These are phyloP conservation scores for Mugil cephalus DNA, from an alignment of 2,113 vertebrate species.

Conservation along the genomic window DNA sequence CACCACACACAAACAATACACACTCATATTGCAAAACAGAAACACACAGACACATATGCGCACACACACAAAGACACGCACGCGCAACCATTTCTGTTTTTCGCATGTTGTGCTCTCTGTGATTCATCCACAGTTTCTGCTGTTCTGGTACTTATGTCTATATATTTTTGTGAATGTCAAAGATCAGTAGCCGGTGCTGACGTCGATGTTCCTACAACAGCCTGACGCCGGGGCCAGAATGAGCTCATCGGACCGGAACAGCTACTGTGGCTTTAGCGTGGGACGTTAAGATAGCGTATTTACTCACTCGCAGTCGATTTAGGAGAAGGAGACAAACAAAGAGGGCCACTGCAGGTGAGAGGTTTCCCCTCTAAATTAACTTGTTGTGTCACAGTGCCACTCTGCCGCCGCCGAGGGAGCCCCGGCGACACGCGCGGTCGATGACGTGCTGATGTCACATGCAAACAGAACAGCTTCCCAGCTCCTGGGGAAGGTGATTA, in stretches of 20 bases:
- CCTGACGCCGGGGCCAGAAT: neutral
- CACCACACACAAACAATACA: neutral
- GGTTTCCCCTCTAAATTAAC: slow-evolving; percentile 26
- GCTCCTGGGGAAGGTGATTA: slow-evolving; percentile 57
- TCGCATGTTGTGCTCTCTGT: slow-evolving; percentile 41
- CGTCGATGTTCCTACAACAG: slow-evolving; percentile 15
- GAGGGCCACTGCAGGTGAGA: slow-evolving; percentile 7
- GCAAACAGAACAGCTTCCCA: slow-evolving; percentile 59
- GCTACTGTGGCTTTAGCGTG: neutral
- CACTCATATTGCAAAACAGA: slow-evolving; percentile 7
- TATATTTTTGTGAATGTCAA: slow-evolving; percentile 63
- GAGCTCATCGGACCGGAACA: neutral
- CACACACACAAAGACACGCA: slow-evolving; percentile 15
- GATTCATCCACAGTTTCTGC: slow-evolving; percentile 42
- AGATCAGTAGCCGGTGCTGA: slow-evolving; percentile 41
- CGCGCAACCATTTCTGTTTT: slow-evolving; percentile 34
- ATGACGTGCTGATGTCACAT: slow-evolving; percentile 52
- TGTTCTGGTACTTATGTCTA: slow-evolving; percentile 31
- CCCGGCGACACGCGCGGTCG: slow-evolving; percentile 13
- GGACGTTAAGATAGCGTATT: neutral
- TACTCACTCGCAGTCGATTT: neutral
- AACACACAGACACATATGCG: neutral
- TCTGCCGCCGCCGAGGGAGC: neutral
- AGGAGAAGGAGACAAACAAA: neutral
- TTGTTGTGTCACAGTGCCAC: slow-evolving; percentile 29